A percentile compares a stretch with the other conserved stretches of the same genome.
Evolutionary conservation across 2,888 invertebrate species (phyloP).

Genomic region (Horisme vitalbata): DNA sequence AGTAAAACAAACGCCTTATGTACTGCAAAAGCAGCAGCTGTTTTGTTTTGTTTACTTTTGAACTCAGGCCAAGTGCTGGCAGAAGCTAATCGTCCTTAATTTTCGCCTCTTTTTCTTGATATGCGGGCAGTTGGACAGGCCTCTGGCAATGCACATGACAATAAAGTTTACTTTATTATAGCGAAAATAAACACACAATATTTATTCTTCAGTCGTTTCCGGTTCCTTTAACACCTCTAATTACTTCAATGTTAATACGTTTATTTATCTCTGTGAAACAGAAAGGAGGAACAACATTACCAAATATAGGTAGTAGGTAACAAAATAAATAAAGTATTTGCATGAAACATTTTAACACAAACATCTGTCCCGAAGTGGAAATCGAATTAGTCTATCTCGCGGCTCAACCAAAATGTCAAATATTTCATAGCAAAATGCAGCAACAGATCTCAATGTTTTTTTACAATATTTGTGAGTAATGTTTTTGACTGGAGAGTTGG

Average conservation of each 20-base stretch:
- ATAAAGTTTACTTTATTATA: neutral
- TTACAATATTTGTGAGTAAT: too few species aligned
- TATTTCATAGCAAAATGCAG: too few species aligned
- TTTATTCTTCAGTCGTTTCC: neutral
- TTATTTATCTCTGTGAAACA: neutral
- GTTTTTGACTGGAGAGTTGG: too few species aligned
- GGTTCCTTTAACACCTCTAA: neutral
- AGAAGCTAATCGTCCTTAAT: slow-evolving; percentile 56
- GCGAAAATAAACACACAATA: too few species aligned
- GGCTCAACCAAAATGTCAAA: too few species aligned
- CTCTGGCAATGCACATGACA: slow-evolving; percentile 3
- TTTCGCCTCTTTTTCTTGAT: slow-evolving; percentile 37
- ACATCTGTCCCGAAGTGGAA: too few species aligned
- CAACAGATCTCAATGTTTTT: too few species aligned
- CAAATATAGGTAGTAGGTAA: too few species aligned
- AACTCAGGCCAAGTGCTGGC: slow-evolving; percentile 58
- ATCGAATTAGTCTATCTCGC: too few species aligned
- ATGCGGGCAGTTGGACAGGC: slow-evolving; percentile 10
- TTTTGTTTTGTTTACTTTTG: slow-evolving; percentile 57
- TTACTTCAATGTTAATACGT: slow-evolving; percentile 3
- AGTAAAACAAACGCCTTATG: slow-evolving; percentile 48
- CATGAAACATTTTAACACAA: too few species aligned
- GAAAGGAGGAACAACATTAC: too few species aligned
- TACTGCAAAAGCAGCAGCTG: slow-evolving; percentile 47
- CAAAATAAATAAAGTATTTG: too few species aligned